phyloP scores from a whole-genome alignment of 2,888 invertebrate genomes.

The Disparrhopalites patrizii region DNA sequence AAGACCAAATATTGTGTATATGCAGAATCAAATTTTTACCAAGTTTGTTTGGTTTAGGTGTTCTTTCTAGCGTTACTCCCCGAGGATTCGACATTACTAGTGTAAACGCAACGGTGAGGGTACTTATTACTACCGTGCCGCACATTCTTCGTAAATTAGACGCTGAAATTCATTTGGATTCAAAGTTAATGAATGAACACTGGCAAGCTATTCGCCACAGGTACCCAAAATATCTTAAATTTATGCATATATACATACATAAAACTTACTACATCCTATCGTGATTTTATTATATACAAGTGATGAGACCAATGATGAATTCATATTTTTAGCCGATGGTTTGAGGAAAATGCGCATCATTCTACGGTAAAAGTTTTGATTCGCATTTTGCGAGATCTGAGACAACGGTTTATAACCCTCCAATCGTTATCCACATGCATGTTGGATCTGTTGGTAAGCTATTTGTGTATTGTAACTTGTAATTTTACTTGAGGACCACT shows the following conservation, averaged over 20 bases:
- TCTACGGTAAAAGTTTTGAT: conserved; percentile 94
- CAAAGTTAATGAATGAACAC: conserved; percentile 76
- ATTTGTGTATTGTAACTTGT: no score
- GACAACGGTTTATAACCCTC: conserved; percentile 82
- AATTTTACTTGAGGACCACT: no score
- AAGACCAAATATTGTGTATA: neutral
- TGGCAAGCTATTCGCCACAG: conserved; percentile 88
- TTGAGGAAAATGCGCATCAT: conserved; percentile 95
- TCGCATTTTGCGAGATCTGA: conserved; percentile 86
- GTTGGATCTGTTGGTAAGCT: conserved; percentile 76
- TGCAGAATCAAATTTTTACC: conserved; percentile 30
- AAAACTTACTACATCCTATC: neutral
- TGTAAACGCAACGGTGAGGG: conserved; percentile 77
- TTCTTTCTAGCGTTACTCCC: conserved; percentile 52
- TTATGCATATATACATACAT: conserved; percentile 5
- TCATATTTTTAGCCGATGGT: conserved; percentile 69
- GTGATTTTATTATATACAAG: neutral
- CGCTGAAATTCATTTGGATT: conserved; percentile 70
- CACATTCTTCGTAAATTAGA: conserved; percentile 88
- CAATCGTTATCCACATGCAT: conserved; percentile 93
- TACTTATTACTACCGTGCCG: conserved; percentile 89
- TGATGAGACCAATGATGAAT: neutral
- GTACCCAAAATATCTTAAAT: conserved; percentile 46
- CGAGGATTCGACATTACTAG: conserved; percentile 86
- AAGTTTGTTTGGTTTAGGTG: conserved; percentile 50